Base-by-base conservation (phyloP, 1,140 invertebrate species). In the Scaptomyza pallida region DNA sequence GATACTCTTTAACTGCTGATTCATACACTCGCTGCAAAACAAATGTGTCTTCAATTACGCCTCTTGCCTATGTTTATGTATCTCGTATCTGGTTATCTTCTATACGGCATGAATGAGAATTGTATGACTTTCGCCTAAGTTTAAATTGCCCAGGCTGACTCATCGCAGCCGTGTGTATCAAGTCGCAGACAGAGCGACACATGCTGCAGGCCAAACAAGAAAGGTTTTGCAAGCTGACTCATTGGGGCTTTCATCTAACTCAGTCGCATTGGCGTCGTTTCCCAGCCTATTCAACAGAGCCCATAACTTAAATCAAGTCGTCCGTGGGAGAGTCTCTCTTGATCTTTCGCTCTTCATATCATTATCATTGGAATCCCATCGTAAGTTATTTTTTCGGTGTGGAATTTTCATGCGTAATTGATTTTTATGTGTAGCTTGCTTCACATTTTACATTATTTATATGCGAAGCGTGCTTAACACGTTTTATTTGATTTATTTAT, bases 401-500 rank as follows among this genome's bases (percentile, higher is more conserved):
- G 47, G 37, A 75, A 57, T 85, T 81, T 86, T 86, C 81, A 85
- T 74, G 81, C 81, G 77, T 86, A 85, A 85, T 85, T 85, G 81
- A 86, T 85, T 86, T 85, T 72, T 50, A 85, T 86, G 81, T 82
- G 26, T 9, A 9, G 77, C 55, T 77, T 69, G n/a, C 37, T 5
- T 12, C 47, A n/a, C 4, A 9, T 15, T 5, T 10, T 10, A 3
- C 17, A 33, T n/a, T 8, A 72, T 85, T 85, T 71, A 76, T 74
- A 76, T 74, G 73, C 64, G 59, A 67, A 68, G 80, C 81, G 80
- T 80, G 77, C 73, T 71, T 71, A 85, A 77, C 61, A 74, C 61
- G 76, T 74, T 86, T 76, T 57, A 72, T 57, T 75, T 62, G 59
- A 71, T 37, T 55, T 26, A 71, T 37, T 55, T 26, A 44, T 51